These are phyloP conservation scores for Shinisaurus crocodilurus DNA, from an alignment of 2,113 vertebrate species.

Conservation along the genomic window DNA sequence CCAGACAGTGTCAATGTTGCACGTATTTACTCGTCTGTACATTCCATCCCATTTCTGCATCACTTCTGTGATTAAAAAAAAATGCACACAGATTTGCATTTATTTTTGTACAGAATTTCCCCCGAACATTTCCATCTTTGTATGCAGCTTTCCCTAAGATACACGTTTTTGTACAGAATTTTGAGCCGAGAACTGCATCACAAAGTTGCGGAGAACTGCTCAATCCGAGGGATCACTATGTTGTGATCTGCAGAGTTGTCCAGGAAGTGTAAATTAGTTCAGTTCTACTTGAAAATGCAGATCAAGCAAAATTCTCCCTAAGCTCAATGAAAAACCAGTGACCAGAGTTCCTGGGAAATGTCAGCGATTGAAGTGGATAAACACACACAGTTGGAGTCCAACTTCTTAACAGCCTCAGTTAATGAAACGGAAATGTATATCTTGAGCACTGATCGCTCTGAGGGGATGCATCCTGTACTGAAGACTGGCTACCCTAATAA, in stretches of 20 bases:
- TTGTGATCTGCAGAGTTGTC: not conserved
- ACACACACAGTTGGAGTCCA: not conserved
- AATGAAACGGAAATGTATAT: not conserved
- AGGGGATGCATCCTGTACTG: not conserved
- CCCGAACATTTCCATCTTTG: too few species aligned
- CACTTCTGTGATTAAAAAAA: too few species aligned
- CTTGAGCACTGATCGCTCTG: conserved; percentile 32
- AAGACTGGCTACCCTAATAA: conserved; percentile 20
- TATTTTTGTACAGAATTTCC: too few species aligned
- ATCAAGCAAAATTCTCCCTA: not conserved
- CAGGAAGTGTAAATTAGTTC: not conserved
- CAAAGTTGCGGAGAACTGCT: not conserved
- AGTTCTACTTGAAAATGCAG: not conserved
- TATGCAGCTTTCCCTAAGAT: not conserved
- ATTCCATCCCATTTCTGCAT: too few species aligned
- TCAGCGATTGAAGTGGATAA: not conserved
- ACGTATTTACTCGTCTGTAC: too few species aligned
- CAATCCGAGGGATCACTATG: not conserved
- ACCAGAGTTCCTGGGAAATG: not conserved
- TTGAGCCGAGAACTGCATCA: not conserved
- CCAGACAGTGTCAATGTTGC: too few species aligned
- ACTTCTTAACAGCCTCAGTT: not conserved
- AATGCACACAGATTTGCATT: too few species aligned
- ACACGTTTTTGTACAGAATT: not conserved
- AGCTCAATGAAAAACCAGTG: not conserved